Conservation (phyloP, 2,888 invertebrate genomes). For the Caenorhabditis sulstoni region DNA sequence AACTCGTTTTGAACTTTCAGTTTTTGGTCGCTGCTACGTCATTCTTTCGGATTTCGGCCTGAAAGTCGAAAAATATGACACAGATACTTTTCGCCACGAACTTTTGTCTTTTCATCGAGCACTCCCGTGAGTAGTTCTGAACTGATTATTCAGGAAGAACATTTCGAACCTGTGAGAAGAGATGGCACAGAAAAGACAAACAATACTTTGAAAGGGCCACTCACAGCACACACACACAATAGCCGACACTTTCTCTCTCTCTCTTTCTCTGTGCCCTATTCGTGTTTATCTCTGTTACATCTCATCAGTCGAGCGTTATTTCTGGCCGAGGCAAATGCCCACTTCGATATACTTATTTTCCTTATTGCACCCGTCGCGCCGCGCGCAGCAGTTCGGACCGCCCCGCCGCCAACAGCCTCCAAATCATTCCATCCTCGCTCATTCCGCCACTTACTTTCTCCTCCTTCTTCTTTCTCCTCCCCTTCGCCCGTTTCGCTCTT, state of each 20-base stretch:
- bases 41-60: background rate
- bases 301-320: conserved; percentile 41
- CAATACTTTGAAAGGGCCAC: conserved; percentile 31
- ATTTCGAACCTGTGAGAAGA: background rate
- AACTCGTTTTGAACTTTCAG: background rate
- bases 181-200: conserved; percentile 16
- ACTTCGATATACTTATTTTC: conserved; percentile 29
- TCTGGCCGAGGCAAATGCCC: conserved; percentile 20
- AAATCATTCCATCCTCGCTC: conserved; percentile 50
- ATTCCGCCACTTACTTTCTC: conserved; percentile 50
- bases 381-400: conserved; percentile 9
- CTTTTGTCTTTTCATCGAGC: background rate
- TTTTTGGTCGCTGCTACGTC: conserved; percentile 15
- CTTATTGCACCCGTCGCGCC: conserved; percentile 24
- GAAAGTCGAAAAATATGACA: background rate
- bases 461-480: conserved; percentile 18
- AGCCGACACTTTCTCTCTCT: conserved; percentile 14
- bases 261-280: conserved; percentile 21
- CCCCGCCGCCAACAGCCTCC: conserved; percentile 30
- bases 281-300: conserved; percentile 53
- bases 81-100: no score
- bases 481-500: conserved; percentile 29
- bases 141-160: conserved; percentile 1
- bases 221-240: conserved; percentile 20
- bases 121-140: background rate